A percentile compares a stretch with the other conserved stretches of the same genome.
Evolutionary conservation across 2,888 invertebrate genomes (phyloP).

Genomic region (Heliconius sara): DNA sequence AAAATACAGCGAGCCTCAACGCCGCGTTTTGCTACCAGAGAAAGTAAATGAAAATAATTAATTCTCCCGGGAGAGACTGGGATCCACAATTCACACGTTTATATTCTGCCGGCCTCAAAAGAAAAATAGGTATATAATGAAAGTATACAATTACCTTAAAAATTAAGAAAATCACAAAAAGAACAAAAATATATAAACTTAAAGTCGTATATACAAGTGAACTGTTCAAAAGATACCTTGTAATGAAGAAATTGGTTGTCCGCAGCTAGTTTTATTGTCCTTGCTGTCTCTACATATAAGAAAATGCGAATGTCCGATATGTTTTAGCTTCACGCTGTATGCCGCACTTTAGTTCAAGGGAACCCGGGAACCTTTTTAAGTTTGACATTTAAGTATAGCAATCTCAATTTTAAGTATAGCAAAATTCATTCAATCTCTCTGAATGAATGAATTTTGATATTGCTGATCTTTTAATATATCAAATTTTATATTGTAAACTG

Average conservation of each 20-base stretch:
- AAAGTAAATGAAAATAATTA: neutral
- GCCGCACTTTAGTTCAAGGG: too few species aligned
- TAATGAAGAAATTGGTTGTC: neutral
- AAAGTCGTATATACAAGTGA: neutral
- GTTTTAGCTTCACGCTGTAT: too few species aligned
- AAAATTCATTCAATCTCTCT: too few species aligned
- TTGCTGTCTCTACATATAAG: slow-evolving; percentile 1
- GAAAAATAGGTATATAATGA: neutral
- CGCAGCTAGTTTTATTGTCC: neutral
- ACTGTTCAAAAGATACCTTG: neutral
- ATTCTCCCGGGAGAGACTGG: neutral
- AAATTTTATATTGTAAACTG: too few species aligned
- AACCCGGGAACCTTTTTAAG: too few species aligned
- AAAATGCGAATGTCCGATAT: neutral
- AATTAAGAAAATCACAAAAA: neutral
- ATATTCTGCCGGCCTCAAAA: neutral
- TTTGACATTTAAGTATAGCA: too few species aligned
- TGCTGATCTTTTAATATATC: too few species aligned
- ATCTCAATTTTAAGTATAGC: too few species aligned
- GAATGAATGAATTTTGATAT: too few species aligned
- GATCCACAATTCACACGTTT: neutral
- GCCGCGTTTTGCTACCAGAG: neutral
- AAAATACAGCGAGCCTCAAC: neutral
- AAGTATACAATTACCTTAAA: neutral
- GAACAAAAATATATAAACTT: neutral